Percentiles rank a stretch among this genome's conserved stretches.
phyloP scores from a whole-genome alignment of 2,797 vertebrate species.

The Sebastes reedi region DNA sequence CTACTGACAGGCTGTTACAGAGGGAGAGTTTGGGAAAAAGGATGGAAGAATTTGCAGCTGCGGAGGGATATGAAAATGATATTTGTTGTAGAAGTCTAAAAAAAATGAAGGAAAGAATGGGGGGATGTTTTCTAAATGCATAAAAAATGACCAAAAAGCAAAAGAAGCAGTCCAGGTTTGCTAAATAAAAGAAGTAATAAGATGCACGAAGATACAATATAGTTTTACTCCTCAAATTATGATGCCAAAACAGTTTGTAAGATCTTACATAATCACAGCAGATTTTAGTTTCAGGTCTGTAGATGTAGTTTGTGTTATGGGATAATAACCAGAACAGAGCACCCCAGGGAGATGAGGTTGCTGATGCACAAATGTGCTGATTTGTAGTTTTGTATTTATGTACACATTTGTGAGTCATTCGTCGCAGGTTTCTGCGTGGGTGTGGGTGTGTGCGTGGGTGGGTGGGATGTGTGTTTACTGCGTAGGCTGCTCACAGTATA shows the following conservation, averaged over 20 bases:
- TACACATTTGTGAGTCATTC: constrained; percentile 35
- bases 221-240: neutral
- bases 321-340: constrained; percentile 1
- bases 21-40: neutral
- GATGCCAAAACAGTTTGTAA: neutral
- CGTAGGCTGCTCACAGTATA: constrained; percentile 66
- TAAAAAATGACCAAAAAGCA: neutral
- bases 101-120: neutral
- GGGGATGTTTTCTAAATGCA: neutral
- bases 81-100: neutral
- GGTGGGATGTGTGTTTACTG: constrained; percentile 50
- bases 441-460: constrained; percentile 12
- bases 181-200: neutral
- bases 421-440: constrained; percentile 43
- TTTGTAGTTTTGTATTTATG: constrained; percentile 38
- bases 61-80: neutral
- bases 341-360: constrained; percentile 28
- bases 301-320: neutral
- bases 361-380: constrained; percentile 53
- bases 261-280: neutral
- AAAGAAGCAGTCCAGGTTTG: neutral
- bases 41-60: constrained; percentile 1
- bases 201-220: neutral
- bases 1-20: constrained; percentile 18
- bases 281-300: constrained; percentile 5